Percentiles rank a stretch among this genome's conserved stretches.
phyloP scores from a whole-genome alignment of 2,797 vertebrate species.

The Sebastiscus tertius region DNA sequence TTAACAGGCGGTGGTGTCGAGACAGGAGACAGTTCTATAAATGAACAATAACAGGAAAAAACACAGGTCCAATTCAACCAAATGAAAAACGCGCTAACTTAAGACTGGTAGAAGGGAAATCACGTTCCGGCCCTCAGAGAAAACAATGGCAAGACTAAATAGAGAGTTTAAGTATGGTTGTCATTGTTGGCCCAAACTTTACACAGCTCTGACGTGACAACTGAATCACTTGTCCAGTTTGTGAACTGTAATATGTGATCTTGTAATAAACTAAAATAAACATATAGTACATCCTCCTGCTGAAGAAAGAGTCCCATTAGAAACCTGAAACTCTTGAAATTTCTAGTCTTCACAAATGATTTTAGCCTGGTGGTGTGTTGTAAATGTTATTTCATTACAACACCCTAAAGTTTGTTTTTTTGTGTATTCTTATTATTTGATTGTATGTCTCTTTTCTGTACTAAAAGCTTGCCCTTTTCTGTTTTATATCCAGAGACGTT shows the following conservation, averaged over 20 bases:
- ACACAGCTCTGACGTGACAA: background rate
- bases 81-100: slow-evolving; percentile 70
- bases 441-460: background rate
- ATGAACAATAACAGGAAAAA: slow-evolving; percentile 86
- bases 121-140: slow-evolving; percentile 55
- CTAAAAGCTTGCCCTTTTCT: background rate
- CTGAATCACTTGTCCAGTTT: background rate
- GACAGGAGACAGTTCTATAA: slow-evolving; percentile 83
- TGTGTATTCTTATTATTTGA: background rate
- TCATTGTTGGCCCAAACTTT: slow-evolving; percentile 31
- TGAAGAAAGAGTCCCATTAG: background rate
- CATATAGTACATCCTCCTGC: background rate
- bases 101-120: slow-evolving; percentile 63
- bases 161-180: slow-evolving; percentile 53
- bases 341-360: background rate
- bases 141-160: slow-evolving; percentile 73
- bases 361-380: background rate
- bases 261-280: background rate
- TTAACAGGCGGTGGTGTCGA: slow-evolving; percentile 72
- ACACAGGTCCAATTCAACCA: slow-evolving; percentile 73
- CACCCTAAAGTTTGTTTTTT: background rate
- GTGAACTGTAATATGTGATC: background rate
- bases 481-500: background rate
- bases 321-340: background rate
- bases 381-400: background rate